A percentile compares a stretch with the other conserved stretches of the same genome.
Conservation (phyloP, 2,113 vertebrate species). For the Eira barbara region DNA sequence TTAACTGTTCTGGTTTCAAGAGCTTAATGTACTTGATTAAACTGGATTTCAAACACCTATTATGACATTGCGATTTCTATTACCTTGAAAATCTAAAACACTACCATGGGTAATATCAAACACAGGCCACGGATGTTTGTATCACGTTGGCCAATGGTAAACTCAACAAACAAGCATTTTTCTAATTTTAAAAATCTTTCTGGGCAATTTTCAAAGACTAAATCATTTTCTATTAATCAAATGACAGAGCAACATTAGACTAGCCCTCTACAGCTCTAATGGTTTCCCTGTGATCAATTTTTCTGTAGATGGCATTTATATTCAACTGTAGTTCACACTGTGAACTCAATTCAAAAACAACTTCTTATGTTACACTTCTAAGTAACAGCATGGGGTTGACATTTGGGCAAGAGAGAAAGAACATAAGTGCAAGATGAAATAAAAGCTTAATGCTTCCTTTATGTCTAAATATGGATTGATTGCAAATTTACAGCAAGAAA, state of each 20-base stretch:
- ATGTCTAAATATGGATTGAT: constrained; percentile 64
- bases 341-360: constrained; percentile 52
- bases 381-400: constrained; percentile 44
- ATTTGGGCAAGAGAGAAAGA: constrained; percentile 55
- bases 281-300: constrained; percentile 60
- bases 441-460: constrained; percentile 66
- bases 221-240: constrained; percentile 55
- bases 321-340: constrained; percentile 49
- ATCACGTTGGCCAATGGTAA: background rate
- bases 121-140: background rate
- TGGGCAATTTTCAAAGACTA: constrained; percentile 9
- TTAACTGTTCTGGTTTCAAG: background rate
- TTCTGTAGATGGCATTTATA: constrained; percentile 50
- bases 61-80: background rate
- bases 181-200: background rate
- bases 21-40: background rate
- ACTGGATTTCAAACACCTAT: background rate
- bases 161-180: background rate
- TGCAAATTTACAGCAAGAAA: constrained; percentile 62
- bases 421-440: constrained; percentile 47
- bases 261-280: constrained; percentile 14
- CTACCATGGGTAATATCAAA: background rate
- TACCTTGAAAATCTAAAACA: background rate
- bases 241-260: constrained; percentile 9
- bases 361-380: constrained; percentile 53